A percentile compares a stretch with the other conserved stretches of the same genome.
Conservation (phyloP, 2,888 invertebrate genomes). For the Acanthoscelides obtectus region DNA sequence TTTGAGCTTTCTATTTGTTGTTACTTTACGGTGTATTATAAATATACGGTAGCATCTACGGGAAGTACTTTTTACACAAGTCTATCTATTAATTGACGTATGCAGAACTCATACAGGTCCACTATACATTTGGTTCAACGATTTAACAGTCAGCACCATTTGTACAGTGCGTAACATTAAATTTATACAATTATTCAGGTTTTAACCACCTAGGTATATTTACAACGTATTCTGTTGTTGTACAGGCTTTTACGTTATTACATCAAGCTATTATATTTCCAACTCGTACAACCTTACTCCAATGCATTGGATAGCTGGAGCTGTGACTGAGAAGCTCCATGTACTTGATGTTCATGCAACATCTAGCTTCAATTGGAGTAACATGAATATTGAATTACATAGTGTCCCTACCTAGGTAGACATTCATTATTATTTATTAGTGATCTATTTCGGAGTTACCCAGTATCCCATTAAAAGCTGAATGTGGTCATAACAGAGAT, state of each 20-base stretch:
- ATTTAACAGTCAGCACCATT: constrained; percentile 1
- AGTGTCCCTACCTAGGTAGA: too few relatives aligned
- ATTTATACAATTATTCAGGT: not conserved
- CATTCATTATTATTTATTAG: too few relatives aligned
- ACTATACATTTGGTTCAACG: not conserved
- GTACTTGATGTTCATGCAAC: too few relatives aligned
- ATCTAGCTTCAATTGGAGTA: too few relatives aligned
- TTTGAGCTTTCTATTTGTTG: too few relatives aligned
- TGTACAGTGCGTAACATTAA: not conserved
- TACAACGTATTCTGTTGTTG: not conserved
- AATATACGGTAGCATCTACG: constrained; percentile 3
- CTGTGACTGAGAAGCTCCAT: too few relatives aligned
- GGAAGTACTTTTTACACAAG: not conserved
- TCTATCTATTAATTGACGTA: constrained; percentile 30
- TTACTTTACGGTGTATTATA: constrained; percentile 2
- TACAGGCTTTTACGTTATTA: not conserved
- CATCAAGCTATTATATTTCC: not conserved
- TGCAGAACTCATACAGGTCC: constrained; percentile 19
- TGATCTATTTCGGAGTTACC: too few relatives aligned
- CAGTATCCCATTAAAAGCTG: too few relatives aligned
- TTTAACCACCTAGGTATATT: not conserved
- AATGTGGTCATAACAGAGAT: too few relatives aligned
- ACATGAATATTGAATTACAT: too few relatives aligned
- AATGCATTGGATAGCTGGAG: too few relatives aligned
- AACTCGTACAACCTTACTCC: not conserved